Conservation (phyloP, 2,888 invertebrate species). For the Meliscaeva auricollis region DNA sequence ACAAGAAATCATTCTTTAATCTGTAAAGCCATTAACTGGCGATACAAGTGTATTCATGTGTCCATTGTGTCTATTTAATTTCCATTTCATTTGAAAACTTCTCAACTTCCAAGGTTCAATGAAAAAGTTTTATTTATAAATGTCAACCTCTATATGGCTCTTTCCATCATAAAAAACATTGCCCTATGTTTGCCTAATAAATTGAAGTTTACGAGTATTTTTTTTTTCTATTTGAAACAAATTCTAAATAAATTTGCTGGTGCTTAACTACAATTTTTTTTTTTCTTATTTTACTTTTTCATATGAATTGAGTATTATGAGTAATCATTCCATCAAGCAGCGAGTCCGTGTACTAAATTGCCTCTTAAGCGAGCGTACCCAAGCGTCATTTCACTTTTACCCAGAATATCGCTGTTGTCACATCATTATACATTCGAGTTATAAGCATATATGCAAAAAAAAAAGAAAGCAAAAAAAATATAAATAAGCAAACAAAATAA, state of each 20-base stretch:
- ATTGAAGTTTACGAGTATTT: background rate
- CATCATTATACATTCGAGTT: slow-evolving; percentile 7
- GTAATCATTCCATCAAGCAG: slow-evolving; percentile 32
- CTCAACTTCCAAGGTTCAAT: background rate
- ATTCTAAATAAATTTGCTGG: background rate
- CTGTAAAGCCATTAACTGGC: too few relatives aligned
- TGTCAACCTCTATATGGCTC: background rate
- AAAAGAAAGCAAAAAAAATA: slow-evolving; percentile 22
- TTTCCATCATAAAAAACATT: background rate
- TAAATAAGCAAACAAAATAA: slow-evolving; percentile 48
- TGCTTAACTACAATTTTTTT: background rate
- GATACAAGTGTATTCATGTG: background rate
- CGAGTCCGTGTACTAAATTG: background rate
- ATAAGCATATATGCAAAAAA: slow-evolving; percentile 26
- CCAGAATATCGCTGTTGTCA: slow-evolving; percentile 35
- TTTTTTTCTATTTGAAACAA: background rate
- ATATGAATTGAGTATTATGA: slow-evolving; percentile 4
- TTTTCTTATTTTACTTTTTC: background rate
- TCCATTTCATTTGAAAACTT: background rate
- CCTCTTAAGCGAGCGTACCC: slow-evolving; percentile 13
- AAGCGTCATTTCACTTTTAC: slow-evolving; percentile 54
- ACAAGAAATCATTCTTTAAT: too few relatives aligned
- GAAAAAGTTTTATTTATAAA: background rate
- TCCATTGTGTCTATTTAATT: background rate
- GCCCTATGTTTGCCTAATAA: background rate